Conservation (phyloP, 2,113 vertebrate species). For the Arenaria interpres region DNA sequence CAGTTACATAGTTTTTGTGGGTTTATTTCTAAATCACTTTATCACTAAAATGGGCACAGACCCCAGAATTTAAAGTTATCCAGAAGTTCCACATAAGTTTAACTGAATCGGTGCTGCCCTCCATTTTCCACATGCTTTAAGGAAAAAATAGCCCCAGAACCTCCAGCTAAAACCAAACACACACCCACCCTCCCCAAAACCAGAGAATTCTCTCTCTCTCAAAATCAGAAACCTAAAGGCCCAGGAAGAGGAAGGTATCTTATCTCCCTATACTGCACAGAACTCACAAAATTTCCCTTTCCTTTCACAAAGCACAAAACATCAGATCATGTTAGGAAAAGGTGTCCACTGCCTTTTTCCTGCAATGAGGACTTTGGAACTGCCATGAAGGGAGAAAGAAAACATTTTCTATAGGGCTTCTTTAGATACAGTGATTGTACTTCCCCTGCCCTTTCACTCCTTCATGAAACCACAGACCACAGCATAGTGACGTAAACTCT, state of each 20-base stretch:
- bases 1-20: neutral
- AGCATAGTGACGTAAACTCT: neutral
- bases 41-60: neutral
- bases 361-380: neutral
- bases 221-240: neutral
- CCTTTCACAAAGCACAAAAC: neutral
- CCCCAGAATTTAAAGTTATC: neutral
- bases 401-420: neutral
- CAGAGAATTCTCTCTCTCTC: neutral
- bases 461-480: neutral
- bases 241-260: neutral
- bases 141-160: neutral
- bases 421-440: neutral
- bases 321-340: neutral
- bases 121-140: neutral
- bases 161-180: neutral
- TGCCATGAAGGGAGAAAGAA: neutral
- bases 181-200: rapidly evolving
- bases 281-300: neutral
- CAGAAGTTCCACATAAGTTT: neutral
- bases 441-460: neutral
- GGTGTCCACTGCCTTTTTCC: neutral
- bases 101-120: neutral
- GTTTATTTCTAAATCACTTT: neutral
- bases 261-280: neutral